Evolutionary conservation across 1,140 invertebrate genomes (phyloP).

Genomic region (Ooceraea biroi): DNA sequence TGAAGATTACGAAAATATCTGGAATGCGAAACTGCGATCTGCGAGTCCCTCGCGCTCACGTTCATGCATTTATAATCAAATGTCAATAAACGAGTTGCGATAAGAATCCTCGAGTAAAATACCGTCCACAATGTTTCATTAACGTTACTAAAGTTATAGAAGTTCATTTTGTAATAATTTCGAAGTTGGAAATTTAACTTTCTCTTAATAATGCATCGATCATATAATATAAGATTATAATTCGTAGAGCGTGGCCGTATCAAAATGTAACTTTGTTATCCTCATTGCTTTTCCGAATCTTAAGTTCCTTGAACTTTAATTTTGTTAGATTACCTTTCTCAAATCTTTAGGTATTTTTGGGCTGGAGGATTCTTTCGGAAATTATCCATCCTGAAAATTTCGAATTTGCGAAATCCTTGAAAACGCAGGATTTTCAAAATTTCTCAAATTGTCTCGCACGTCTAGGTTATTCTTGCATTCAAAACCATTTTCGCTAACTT

Average conservation of each 20-base stretch:
- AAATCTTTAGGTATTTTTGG: constrained; percentile 1
- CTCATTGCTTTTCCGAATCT: background rate
- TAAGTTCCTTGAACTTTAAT: background rate
- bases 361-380: background rate
- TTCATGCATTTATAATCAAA: background rate
- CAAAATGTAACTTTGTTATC: constrained; percentile 20
- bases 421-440: background rate
- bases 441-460: no score
- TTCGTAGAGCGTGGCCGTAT: constrained; percentile 8
- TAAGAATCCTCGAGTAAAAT: constrained; percentile 44
- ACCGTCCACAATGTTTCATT: constrained; percentile 49
- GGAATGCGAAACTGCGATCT: background rate
- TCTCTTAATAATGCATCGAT: constrained; percentile 18
- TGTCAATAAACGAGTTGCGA: constrained; percentile 27
- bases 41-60: background rate
- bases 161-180: constrained; percentile 52
- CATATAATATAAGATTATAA: constrained; percentile 43
- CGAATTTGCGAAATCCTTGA: background rate
- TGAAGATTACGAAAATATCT: constrained; percentile 5
- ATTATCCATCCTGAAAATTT: background rate
- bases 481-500: constrained; percentile 30
- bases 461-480: constrained; percentile 10
- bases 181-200: constrained; percentile 47
- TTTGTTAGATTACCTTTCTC: background rate
- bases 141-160: constrained; percentile 42